Conservation (phyloP, 1,140 invertebrate species). For the Mylabris phalerata region DNA sequence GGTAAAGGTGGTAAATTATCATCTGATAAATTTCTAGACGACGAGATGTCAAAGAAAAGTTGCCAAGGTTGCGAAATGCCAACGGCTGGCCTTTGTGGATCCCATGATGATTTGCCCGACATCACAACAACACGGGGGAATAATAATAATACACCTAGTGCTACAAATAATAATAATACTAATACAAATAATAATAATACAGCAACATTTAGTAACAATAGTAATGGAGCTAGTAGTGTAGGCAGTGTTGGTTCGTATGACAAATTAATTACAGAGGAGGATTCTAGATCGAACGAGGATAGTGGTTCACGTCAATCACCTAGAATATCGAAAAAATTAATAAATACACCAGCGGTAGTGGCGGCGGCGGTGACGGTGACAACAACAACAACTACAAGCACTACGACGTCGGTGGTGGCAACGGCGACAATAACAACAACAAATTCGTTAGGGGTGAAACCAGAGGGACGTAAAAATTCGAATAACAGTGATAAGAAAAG, state of each 20-base stretch:
- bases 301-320: constrained; percentile 48
- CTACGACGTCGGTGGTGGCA: too few species aligned
- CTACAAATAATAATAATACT: constrained; percentile 56
- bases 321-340: constrained; percentile 47
- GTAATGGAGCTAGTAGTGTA: constrained; percentile 65
- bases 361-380: too few species aligned
- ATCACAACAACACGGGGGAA: constrained; percentile 61
- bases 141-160: constrained; percentile 68
- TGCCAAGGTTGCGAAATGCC: constrained; percentile 84
- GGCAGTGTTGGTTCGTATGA: constrained; percentile 62
- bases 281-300: constrained; percentile 61
- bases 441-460: constrained; percentile 45
- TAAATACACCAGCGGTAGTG: constrained; percentile 29
- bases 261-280: constrained; percentile 65
- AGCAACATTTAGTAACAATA: constrained; percentile 57
- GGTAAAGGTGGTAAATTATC: constrained; percentile 59
- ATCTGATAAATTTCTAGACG: constrained; percentile 56
- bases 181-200: constrained; percentile 66
- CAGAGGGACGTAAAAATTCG: constrained; percentile 57
- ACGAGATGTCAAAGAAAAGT: constrained; percentile 73
- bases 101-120: constrained; percentile 64
- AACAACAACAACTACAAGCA: too few species aligned
- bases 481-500: constrained; percentile 44
- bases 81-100: constrained; percentile 54
- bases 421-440: constrained; percentile 3